Evolutionary conservation across 2,888 invertebrate species (phyloP).

Genomic region (Xanthorhoe spadicearia): DNA sequence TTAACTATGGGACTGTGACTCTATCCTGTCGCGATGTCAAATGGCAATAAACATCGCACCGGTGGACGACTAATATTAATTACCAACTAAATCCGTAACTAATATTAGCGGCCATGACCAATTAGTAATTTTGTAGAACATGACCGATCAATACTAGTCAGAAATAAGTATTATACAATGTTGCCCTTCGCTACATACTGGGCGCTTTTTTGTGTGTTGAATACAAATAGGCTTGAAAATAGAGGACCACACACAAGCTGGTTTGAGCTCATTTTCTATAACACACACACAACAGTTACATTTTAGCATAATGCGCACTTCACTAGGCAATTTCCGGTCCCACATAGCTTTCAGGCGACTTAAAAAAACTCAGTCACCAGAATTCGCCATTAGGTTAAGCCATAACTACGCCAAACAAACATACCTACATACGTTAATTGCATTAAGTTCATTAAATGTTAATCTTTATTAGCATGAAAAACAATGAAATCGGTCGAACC

Average conservation of each 20-base stretch:
- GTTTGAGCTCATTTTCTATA: slow-evolving; percentile 1
- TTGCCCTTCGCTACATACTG: slow-evolving; percentile 33
- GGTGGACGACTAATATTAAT: slow-evolving; percentile 35
- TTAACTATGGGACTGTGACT: slow-evolving; percentile 3
- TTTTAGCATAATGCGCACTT: no score
- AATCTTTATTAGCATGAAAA: slow-evolving; percentile 60
- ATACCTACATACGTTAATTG: no score
- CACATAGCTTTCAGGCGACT: no score
- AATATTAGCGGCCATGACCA: slow-evolving; percentile 33
- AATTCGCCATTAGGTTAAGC: no score
- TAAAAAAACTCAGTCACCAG: no score
- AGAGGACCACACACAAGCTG: slow-evolving; percentile 48
- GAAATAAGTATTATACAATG: slow-evolving; percentile 26
- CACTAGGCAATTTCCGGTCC: no score
- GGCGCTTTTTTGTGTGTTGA: slow-evolving; percentile 44
- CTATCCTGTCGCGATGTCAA: slow-evolving; percentile 56
- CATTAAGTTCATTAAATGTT: slow-evolving; percentile 40
- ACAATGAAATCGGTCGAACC: slow-evolving; percentile 58
- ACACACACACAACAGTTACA: no score
- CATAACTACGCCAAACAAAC: no score
- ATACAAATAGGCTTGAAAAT: slow-evolving; percentile 50
- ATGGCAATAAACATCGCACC: slow-evolving; percentile 47
- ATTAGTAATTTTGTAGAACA: slow-evolving; percentile 35
- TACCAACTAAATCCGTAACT: slow-evolving; percentile 32
- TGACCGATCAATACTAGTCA: slow-evolving; percentile 34